A percentile compares a stretch with the other conserved stretches of the same genome.
phyloP scores from a whole-genome alignment of 2,797 vertebrate genomes.

The Myripristis murdjan region DNA sequence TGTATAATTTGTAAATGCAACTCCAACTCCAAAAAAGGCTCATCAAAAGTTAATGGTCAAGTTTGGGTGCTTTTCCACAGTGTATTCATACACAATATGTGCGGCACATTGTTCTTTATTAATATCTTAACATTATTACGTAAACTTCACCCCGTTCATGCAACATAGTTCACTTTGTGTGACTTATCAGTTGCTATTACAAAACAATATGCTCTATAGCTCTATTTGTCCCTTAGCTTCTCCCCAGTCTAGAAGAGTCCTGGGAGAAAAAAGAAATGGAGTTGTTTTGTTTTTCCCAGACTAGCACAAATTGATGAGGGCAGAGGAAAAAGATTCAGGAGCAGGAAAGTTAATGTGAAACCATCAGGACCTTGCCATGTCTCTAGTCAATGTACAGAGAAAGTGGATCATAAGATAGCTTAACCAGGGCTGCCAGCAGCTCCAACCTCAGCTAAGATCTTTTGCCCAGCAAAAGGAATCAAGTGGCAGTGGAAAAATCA shows the following conservation, averaged over 20 bases:
- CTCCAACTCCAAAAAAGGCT: no score
- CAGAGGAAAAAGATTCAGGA: background rate
- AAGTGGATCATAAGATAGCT: no score
- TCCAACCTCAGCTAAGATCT: no score
- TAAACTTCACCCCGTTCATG: slow-evolving; percentile 40
- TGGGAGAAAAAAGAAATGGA: no score
- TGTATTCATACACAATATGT: slow-evolving; percentile 17
- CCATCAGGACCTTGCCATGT: background rate
- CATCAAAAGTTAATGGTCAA: background rate
- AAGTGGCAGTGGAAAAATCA: background rate
- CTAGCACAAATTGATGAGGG: background rate
- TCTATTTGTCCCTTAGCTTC: slow-evolving; percentile 51
- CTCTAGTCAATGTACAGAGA: background rate
- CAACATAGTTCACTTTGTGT: slow-evolving; percentile 47
- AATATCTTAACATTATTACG: slow-evolving; percentile 27
- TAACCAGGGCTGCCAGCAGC: no score
- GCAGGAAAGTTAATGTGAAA: background rate
- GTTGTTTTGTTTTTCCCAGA: slow-evolving; percentile 13
- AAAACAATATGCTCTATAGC: slow-evolving; percentile 38
- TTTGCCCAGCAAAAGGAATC: no score
- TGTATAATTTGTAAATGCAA: no score
- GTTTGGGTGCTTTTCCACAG: background rate
- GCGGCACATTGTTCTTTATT: background rate
- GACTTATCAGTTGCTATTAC: slow-evolving; percentile 55
- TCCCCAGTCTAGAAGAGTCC: no score